These are phyloP conservation scores for Microplitis deprimator DNA, from an alignment of 2,888 invertebrate species.

Conservation along the genomic window DNA sequence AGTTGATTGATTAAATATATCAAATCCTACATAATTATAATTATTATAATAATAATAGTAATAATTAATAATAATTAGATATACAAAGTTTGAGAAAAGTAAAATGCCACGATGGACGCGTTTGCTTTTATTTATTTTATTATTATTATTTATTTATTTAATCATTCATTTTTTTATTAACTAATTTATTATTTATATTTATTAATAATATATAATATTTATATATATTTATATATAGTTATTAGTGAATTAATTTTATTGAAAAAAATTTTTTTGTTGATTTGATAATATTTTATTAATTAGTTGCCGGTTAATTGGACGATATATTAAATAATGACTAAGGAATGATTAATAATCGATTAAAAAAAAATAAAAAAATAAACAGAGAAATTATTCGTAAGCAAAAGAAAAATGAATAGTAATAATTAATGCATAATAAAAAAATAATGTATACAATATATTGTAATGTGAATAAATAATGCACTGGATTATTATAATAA, in stretches of 20 bases:
- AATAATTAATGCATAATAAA: conserved; percentile 16
- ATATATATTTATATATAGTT: neutral
- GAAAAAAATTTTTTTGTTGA: neutral
- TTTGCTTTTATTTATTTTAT: conserved; percentile 16
- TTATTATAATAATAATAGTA: neutral
- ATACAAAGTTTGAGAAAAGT: conserved; percentile 47
- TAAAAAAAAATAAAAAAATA: conserved; percentile 33
- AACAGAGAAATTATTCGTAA: conserved; percentile 20
- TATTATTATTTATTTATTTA: conserved; percentile 7
- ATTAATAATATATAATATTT: neutral
- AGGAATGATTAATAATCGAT: conserved; percentile 14
- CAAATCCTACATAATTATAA: conserved; percentile 42
- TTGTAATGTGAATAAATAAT: conserved; percentile 37
- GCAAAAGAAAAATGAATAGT: conserved; percentile 19
- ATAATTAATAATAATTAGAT: conserved; percentile 45
- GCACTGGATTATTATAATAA: conserved; percentile 35
- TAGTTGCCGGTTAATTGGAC: conserved; percentile 39
- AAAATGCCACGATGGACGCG: conserved; percentile 42
- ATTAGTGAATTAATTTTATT: neutral
- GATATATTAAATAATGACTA: conserved; percentile 32
- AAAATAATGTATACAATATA: conserved; percentile 24
- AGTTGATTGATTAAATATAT: conserved; percentile 48
- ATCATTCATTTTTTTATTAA: conserved; percentile 16
- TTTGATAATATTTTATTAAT: conserved; percentile 5
- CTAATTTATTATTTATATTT: conserved; percentile 7